phyloP scores from a whole-genome alignment of 2,113 vertebrate species.

The Danio rerio region DNA sequence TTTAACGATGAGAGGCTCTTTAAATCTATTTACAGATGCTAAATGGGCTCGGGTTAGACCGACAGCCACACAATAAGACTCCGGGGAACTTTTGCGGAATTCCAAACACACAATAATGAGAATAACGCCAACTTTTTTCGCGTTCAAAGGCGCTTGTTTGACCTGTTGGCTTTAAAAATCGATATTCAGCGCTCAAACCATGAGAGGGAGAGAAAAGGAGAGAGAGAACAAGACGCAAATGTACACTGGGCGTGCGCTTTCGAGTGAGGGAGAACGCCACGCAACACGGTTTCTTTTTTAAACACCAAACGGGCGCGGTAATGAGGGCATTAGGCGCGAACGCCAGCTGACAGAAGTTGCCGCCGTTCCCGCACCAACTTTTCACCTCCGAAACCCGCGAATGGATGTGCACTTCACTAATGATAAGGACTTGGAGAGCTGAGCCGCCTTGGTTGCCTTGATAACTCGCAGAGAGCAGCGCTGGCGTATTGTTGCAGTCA shows the following conservation, averaged over 20 bases:
- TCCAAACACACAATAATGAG: not conserved
- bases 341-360: conserved; percentile 63
- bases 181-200: conserved; percentile 18
- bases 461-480: not conserved
- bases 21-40: no score
- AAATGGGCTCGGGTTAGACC: no score
- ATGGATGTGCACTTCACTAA: conserved; percentile 71
- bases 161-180: conserved; percentile 53
- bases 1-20: no score
- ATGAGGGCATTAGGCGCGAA: conserved; percentile 63
- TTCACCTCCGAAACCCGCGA: conserved; percentile 55
- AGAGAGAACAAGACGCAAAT: conserved; percentile 30
- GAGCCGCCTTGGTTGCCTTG: conserved; percentile 39
- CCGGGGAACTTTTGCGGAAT: not conserved
- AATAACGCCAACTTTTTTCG: not conserved
- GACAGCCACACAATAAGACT: no score
- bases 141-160: not conserved
- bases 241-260: conserved; percentile 16
- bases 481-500: conserved; percentile 45
- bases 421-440: conserved; percentile 68
- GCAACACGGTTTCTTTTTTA: conserved; percentile 62
- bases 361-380: conserved; percentile 67
- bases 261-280: conserved; percentile 30
- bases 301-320: conserved; percentile 56
- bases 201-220: conserved; percentile 30